Evolutionary conservation across 1,140 invertebrate genomes (phyloP), one percentile per base, ranked within the genome.

Genomic region (Muscidifurax raptorellus): DNA sequence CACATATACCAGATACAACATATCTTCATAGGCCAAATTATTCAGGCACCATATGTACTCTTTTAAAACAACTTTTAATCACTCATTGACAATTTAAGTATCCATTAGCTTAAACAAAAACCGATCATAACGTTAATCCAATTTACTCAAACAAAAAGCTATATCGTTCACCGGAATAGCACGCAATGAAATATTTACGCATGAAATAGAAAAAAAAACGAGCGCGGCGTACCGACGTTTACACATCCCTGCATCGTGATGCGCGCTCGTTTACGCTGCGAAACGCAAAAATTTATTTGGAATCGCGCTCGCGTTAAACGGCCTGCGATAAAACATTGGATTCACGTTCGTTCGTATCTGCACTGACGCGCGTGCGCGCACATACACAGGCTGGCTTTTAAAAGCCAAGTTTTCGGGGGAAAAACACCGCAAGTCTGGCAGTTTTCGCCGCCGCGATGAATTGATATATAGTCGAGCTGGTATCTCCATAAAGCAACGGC

Each of bases 401-500:
- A 78, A 78, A 66, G 78, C 78, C 36, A 80, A 80, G 78, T 80
- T 59, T 79, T 67, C 77, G 40, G 12, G 5, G 36, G n/a, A n/a
- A 47, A 76, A 76, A 67, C n/a, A 66, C 74, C 72, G 72, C 74
- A 82, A 75, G 74, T 15, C 64, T 75, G 47, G 36, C 28, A 32
- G 64, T 67, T 82, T 66, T 82, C 52, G 32, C 25, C 22, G 18
- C 44, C 1, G 52, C 52, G 6, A 59, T 59, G 52, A 59, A 22
- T 18, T 59, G 52, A 59, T 59, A n/a, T 59, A 59, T 59, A 59
- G 66, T 27, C 66, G 27, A 6, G 52, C 22, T n/a, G 7, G 52
- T 59, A 59, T 59, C 52, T 59, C 52, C 52, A 59, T 59, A 59
- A n/a, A 52, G 47, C 47, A 52, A n/a, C 15, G 18, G 18, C 52